phyloP scores from a whole-genome alignment of 2,797 vertebrate genomes.

The Botia almorhae region DNA sequence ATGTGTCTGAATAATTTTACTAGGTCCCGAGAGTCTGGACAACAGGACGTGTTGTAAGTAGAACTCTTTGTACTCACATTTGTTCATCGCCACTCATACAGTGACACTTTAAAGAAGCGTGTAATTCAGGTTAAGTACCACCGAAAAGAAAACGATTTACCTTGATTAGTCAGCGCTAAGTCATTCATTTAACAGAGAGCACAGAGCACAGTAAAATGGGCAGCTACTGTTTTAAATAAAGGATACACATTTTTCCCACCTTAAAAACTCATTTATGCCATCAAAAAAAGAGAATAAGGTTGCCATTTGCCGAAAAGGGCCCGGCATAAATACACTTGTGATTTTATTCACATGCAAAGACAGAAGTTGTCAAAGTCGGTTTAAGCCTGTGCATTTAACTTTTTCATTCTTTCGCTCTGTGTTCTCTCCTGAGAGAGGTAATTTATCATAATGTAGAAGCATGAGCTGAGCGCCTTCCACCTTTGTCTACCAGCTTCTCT shows the following conservation, averaged over 20 bases:
- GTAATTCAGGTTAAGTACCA: conserved; percentile 42
- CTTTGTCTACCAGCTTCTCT: conserved; percentile 59
- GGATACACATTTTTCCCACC: conserved; percentile 29
- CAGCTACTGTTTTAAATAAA: conserved; percentile 33
- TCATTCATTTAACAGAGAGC: conserved; percentile 34
- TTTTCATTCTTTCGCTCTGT: conserved; percentile 61
- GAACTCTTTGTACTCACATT: conserved; percentile 19
- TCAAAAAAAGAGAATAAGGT: conserved; percentile 24
- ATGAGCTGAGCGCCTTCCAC: conserved; percentile 62
- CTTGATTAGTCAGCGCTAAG: conserved; percentile 35
- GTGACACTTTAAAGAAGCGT: conserved; percentile 37
- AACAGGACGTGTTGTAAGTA: background rate
- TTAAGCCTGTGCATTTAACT: conserved; percentile 63
- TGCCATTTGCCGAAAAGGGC: conserved; percentile 54
- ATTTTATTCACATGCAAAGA: conserved; percentile 45
- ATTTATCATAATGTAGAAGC: conserved; percentile 66
- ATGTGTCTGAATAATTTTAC: background rate
- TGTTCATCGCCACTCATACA: conserved; percentile 23
- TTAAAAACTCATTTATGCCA: conserved; percentile 29
- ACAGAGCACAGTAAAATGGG: conserved; percentile 24
- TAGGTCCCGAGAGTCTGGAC: background rate
- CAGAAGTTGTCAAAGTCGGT: conserved; percentile 64
- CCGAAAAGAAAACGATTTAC: conserved; percentile 44
- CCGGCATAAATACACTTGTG: conserved; percentile 58
- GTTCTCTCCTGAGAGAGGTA: conserved; percentile 62